phyloP scores from a whole-genome alignment of 2,888 invertebrate genomes.

The Lasioglossum figueresi region DNA sequence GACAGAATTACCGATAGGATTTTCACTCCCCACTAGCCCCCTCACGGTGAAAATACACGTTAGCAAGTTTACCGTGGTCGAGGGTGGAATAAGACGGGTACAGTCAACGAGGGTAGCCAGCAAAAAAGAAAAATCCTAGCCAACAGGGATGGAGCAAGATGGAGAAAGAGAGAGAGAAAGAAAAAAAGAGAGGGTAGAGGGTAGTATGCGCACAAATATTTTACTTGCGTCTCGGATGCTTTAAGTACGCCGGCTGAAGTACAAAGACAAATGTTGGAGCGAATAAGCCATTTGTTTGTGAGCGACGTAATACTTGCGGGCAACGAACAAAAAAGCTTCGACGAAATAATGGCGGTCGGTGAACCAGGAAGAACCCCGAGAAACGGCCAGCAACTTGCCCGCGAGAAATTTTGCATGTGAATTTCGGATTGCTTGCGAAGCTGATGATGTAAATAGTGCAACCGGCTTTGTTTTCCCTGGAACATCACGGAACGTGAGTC shows the following conservation, averaged over 20 bases:
- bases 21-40: conserved; percentile 62
- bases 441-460: neutral
- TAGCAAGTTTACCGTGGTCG: conserved; percentile 65
- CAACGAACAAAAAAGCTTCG: conserved; percentile 30
- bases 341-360: conserved; percentile 46
- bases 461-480: neutral
- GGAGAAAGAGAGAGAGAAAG: neutral
- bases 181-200: neutral
- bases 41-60: conserved; percentile 70
- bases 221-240: conserved; percentile 69
- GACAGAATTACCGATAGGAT: conserved; percentile 72
- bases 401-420: conserved; percentile 7
- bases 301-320: conserved; percentile 41
- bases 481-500: neutral
- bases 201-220: conserved; percentile 71
- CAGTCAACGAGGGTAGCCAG: conserved; percentile 27
- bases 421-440: neutral
- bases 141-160: neutral
- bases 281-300: conserved; percentile 65
- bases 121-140: conserved; percentile 29
- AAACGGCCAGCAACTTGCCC: neutral
- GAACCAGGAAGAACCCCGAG: neutral
- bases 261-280: conserved; percentile 65
- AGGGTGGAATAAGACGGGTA: conserved; percentile 54
- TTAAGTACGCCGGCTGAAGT: conserved; percentile 61